Conservation (phyloP, 1,140 invertebrate genomes). For the Aphaenogaster rudis region DNA sequence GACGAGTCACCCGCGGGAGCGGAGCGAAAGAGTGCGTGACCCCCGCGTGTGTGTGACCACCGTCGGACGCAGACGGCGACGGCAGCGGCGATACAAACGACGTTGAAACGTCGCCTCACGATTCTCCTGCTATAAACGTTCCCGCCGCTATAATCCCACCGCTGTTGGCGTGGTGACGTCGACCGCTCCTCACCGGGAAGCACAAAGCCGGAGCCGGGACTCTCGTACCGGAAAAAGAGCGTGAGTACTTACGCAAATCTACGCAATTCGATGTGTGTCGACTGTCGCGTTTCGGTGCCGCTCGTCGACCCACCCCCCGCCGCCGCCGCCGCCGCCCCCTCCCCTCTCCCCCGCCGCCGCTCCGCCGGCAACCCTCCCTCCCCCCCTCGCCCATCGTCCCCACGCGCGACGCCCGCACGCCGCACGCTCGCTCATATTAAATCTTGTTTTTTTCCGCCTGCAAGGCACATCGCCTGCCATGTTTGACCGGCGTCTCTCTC, state of each 20-base stretch:
- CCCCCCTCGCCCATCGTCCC: slow-evolving; percentile 38
- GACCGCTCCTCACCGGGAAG: background rate
- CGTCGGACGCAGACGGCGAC: slow-evolving; percentile 2
- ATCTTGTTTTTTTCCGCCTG: slow-evolving; percentile 76
- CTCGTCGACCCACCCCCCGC: too few relatives aligned
- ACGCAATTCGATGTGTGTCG: slow-evolving; percentile 16
- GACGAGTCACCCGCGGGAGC: slow-evolving; percentile 58
- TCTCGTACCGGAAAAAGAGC: slow-evolving; percentile 23
- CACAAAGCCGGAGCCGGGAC: background rate
- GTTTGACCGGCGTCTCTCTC: slow-evolving; percentile 70
- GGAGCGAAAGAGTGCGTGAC: slow-evolving; percentile 71
- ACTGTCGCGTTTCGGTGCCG: background rate
- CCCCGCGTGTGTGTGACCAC: slow-evolving; percentile 68
- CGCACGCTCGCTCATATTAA: slow-evolving; percentile 63
- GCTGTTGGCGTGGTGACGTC: slow-evolving; percentile 1
- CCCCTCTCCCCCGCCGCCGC: too few relatives aligned
- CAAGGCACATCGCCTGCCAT: slow-evolving; percentile 72
- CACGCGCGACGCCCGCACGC: slow-evolving; percentile 47
- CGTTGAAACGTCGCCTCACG: background rate
- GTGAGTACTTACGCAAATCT: slow-evolving; percentile 68
- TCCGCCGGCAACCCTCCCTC: too few relatives aligned
- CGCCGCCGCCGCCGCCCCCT: too few relatives aligned
- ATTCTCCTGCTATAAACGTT: slow-evolving; percentile 31
- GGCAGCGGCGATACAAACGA: background rate
- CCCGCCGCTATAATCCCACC: background rate